These are phyloP conservation scores for Drosophila takahashii DNA, from an alignment of 1,140 invertebrate species.

Conservation along the genomic window DNA sequence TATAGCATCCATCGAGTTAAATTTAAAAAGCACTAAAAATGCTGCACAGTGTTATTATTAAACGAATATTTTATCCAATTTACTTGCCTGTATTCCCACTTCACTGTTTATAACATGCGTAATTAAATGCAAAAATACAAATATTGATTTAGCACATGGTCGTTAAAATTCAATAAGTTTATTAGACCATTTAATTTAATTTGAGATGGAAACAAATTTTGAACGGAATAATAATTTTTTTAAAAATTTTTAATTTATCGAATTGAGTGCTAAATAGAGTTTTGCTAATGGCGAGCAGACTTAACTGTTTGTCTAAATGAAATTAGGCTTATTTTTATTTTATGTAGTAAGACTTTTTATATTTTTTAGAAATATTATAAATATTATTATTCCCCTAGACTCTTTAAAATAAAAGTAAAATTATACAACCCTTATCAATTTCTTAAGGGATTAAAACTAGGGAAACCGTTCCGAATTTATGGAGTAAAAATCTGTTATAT, in stretches of 20 bases:
- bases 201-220: neutral
- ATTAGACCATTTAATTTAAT: constrained; percentile 6
- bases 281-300: neutral
- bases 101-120: neutral
- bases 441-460: no score
- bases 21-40: no score
- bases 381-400: no score
- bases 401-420: no score
- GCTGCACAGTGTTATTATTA: no score
- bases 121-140: neutral
- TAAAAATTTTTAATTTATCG: neutral
- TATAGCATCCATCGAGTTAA: no score
- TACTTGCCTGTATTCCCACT: neutral
- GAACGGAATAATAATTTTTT: neutral
- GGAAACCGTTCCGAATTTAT: no score
- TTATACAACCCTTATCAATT: no score
- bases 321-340: no score
- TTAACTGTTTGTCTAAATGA: no score
- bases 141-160: constrained; percentile 13
- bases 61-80: neutral
- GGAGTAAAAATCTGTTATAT: neutral
- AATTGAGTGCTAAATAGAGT: neutral
- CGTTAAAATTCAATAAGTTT: constrained; percentile 10
- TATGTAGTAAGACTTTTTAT: no score
- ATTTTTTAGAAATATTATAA: no score